A percentile compares a stretch with the other conserved stretches of the same genome.
Conservation (phyloP, 2,888 invertebrate species). For the Altica lythri region DNA sequence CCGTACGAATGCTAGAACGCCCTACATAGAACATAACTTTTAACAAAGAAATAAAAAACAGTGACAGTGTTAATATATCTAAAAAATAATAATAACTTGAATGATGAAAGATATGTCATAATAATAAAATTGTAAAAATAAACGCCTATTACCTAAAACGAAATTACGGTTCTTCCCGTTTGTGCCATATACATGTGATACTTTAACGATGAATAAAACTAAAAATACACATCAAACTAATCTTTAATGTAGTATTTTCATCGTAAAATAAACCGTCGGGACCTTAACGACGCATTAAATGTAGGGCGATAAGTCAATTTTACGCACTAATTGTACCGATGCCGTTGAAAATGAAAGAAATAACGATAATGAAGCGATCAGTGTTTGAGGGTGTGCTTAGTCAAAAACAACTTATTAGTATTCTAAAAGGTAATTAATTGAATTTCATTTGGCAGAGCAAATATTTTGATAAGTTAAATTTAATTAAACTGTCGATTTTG, state of each 20-base stretch:
- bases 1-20: too few relatives aligned
- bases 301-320: conserved; percentile 28
- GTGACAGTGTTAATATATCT: too few relatives aligned
- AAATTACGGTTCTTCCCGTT: too few relatives aligned
- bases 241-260: conserved; percentile 10
- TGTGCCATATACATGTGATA: neutral
- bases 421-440: conserved; percentile 16
- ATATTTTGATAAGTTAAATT: conserved; percentile 3
- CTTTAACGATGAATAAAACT: conserved; percentile 8
- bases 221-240: conserved; percentile 11
- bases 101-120: too few relatives aligned
- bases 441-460: conserved; percentile 8
- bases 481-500: too few relatives aligned
- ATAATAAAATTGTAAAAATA: too few relatives aligned
- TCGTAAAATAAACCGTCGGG: conserved; percentile 8
- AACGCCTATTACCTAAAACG: too few relatives aligned
- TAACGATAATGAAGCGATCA: conserved; percentile 13
- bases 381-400: conserved; percentile 1
- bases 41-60: too few relatives aligned
- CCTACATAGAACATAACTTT: too few relatives aligned
- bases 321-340: conserved; percentile 24
- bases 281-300: conserved; percentile 25
- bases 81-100: too few relatives aligned
- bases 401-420: conserved; percentile 13
- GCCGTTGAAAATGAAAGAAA: conserved; percentile 14